Evolutionary conservation across 2,113 vertebrate genomes (phyloP).

Genomic region (Eubucco bourcierii): DNA sequence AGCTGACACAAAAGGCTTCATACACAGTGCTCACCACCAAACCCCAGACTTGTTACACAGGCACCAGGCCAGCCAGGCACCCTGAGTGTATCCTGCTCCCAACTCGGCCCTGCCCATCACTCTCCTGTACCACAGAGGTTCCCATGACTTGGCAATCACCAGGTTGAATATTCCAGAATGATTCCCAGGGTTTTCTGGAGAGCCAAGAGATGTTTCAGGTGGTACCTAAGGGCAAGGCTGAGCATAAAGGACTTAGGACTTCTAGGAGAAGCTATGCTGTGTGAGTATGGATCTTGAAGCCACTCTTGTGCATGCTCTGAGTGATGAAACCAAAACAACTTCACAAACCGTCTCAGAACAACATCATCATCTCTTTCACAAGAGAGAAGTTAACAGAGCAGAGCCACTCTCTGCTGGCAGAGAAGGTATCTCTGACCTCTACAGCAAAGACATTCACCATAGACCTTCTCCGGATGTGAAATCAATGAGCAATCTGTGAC

Average conservation of each 20-base stretch:
- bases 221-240: accelerated
- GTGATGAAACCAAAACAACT: neutral
- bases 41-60: too few relatives aligned
- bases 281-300: neutral
- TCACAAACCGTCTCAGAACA: neutral
- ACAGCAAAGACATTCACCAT: neutral
- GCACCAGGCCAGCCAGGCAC: too few relatives aligned
- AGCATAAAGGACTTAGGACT: neutral
- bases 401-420: neutral
- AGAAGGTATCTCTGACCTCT: neutral
- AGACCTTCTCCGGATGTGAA: neutral
- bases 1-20: neutral
- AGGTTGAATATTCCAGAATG: neutral
- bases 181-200: neutral
- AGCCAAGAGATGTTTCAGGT: neutral
- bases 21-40: accelerated
- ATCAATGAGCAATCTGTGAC: neutral
- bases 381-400: neutral
- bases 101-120: accelerated
- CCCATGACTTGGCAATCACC: too few relatives aligned
- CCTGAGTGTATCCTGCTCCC: neutral
- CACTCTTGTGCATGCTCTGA: neutral
- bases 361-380: neutral
- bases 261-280: neutral
- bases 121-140: too few relatives aligned